Evolutionary conservation across 2,797 vertebrate species (phyloP).

Genomic region (Anguilla pacifica): DNA sequence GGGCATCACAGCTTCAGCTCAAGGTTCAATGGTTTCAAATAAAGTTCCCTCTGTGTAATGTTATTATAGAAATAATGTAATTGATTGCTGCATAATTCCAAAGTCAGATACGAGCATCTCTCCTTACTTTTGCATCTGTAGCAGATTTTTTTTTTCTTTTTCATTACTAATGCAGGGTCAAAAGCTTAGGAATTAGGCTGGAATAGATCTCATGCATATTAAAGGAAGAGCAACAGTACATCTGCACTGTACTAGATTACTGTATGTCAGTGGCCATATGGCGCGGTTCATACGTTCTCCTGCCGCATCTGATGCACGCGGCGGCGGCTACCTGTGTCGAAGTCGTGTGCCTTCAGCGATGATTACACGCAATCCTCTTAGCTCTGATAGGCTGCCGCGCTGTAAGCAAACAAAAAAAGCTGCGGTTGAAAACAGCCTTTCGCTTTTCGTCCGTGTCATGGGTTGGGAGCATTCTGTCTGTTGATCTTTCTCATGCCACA

Average conservation of each 20-base stretch:
- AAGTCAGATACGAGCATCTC: constrained; percentile 68
- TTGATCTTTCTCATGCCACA: constrained; percentile 74
- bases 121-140: constrained; percentile 76
- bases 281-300: constrained; percentile 67
- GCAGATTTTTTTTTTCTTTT: constrained; percentile 65
- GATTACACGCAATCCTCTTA: constrained; percentile 58
- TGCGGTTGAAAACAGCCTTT: constrained; percentile 67
- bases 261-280: constrained; percentile 76
- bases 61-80: constrained; percentile 69
- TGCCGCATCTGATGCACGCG: constrained; percentile 45
- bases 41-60: constrained; percentile 58
- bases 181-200: constrained; percentile 76
- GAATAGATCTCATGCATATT: constrained; percentile 71
- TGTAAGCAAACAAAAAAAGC: constrained; percentile 56
- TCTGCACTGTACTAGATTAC: constrained; percentile 72
- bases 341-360: not conserved
- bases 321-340: constrained; percentile 65
- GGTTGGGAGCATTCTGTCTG: constrained; percentile 70
- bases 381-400: constrained; percentile 62
- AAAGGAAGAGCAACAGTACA: constrained; percentile 53
- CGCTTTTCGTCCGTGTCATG: constrained; percentile 55
- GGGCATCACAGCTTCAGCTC: constrained; percentile 47
- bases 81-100: constrained; percentile 75
- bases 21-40: constrained; percentile 59
- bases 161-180: constrained; percentile 80